phyloP scores from a whole-genome alignment of 2,888 invertebrate genomes.

The Epirrita christyi region DNA sequence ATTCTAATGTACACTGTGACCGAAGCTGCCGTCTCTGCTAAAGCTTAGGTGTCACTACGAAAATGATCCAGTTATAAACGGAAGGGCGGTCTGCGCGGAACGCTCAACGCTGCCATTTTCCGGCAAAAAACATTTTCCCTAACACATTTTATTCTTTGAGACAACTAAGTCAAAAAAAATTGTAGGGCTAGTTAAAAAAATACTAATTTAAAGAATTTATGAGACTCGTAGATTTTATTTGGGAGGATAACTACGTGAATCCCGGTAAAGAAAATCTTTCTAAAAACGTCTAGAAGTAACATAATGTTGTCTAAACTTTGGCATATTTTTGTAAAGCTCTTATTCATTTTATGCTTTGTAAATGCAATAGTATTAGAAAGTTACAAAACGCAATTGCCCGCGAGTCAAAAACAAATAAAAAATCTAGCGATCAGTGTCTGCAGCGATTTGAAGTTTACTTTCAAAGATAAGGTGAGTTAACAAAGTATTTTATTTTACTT shows the following conservation, averaged over 20 bases:
- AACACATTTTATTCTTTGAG: slow-evolving; percentile 17
- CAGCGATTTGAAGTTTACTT: slow-evolving; percentile 29
- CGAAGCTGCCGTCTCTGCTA: slow-evolving; percentile 19
- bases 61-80: slow-evolving; percentile 57
- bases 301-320: background rate
- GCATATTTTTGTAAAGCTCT: background rate
- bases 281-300: background rate
- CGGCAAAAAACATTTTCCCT: slow-evolving; percentile 26
- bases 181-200: background rate
- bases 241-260: slow-evolving; percentile 1
- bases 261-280: background rate
- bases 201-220: background rate
- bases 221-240: background rate
- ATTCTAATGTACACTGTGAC: slow-evolving; percentile 16
- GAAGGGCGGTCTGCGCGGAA: slow-evolving; percentile 55
- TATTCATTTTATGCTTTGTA: slow-evolving; percentile 6
- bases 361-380: slow-evolving; percentile 13
- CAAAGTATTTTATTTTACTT: background rate
- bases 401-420: slow-evolving; percentile 24
- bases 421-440: slow-evolving; percentile 42
- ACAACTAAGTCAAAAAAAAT: background rate
- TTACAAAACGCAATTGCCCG: slow-evolving; percentile 21
- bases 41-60: slow-evolving; percentile 41
- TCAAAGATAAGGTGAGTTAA: slow-evolving; percentile 23
- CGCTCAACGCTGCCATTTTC: slow-evolving; percentile 32